phyloP scores from a whole-genome alignment of 2,113 vertebrate species.

The Eira barbara region DNA sequence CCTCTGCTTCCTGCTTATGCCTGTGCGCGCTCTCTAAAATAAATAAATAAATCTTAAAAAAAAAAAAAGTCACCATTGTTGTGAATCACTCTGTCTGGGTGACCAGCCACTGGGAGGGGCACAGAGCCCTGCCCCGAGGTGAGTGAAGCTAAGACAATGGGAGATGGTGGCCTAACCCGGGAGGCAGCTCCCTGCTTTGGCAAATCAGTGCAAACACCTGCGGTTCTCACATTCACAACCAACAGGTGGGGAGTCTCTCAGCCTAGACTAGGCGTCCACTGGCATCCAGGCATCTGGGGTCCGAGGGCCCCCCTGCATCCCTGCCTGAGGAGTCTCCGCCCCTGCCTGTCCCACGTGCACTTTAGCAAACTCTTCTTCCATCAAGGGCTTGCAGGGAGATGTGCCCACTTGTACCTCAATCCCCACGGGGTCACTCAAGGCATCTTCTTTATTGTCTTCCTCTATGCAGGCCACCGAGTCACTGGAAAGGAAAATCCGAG shows the following conservation, averaged over 20 bases:
- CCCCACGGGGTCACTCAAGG: fast-evolving
- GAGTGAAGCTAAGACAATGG: background rate
- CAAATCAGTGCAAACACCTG: background rate
- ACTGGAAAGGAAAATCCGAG: constrained; percentile 72
- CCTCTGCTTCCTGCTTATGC: background rate
- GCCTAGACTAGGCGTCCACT: background rate
- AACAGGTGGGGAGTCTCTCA: background rate
- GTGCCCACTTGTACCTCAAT: background rate
- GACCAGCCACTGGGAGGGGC: background rate
- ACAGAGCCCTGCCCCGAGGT: background rate
- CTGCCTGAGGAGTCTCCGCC: fast-evolving
- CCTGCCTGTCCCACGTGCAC: background rate
- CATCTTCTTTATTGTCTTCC: background rate
- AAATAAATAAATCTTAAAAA: background rate
- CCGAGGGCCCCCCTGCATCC: background rate
- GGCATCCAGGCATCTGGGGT: background rate
- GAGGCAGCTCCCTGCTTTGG: background rate
- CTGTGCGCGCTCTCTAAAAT: background rate
- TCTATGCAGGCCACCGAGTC: constrained; percentile 80
- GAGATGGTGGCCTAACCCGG: fast-evolving
- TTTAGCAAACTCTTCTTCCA: background rate
- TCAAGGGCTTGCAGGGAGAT: background rate
- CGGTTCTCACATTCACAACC: fast-evolving
- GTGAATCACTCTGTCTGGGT: background rate
- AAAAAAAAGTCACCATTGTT: background rate